phyloP scores from a whole-genome alignment of 2,888 invertebrate species.

The Nomada hirtipes region DNA sequence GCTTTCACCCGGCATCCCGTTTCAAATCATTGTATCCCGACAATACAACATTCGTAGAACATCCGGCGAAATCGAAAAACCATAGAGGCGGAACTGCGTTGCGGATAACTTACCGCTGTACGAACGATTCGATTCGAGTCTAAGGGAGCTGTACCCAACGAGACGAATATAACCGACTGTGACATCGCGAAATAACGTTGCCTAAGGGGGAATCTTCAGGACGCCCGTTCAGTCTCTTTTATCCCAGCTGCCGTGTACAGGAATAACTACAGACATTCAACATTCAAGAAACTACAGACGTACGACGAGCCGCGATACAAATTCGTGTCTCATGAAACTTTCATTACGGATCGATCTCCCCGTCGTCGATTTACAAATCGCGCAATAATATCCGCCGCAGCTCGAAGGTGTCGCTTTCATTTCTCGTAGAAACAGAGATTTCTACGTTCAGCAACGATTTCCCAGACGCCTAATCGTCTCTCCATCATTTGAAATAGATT shows the following conservation, averaged over 20 bases:
- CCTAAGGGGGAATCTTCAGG: conserved; percentile 12
- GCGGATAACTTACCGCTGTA: not conserved
- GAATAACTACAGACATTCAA: not conserved
- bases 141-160: conserved; percentile 19
- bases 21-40: not conserved
- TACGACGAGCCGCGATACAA: conserved; percentile 3
- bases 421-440: not conserved
- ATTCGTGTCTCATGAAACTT: conserved; percentile 44
- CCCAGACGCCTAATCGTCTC: conserved; percentile 5
- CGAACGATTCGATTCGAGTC: not conserved
- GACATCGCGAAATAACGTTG: conserved; percentile 32
- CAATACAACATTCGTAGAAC: not conserved
- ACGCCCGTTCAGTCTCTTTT: conserved; percentile 15
- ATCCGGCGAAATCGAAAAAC: too few species aligned
- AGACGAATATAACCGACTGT: conserved; percentile 30
- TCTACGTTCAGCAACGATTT: not conserved
- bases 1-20: conserved; percentile 12
- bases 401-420: not conserved
- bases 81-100: not conserved
- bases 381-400: conserved; percentile 9
- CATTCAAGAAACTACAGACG: not conserved
- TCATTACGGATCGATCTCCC: conserved; percentile 30
- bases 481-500: not conserved
- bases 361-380: conserved; percentile 29
- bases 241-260: not conserved